Base-by-base conservation (phyloP, 1,140 invertebrate species). In the Meloidogyne exigua region DNA sequence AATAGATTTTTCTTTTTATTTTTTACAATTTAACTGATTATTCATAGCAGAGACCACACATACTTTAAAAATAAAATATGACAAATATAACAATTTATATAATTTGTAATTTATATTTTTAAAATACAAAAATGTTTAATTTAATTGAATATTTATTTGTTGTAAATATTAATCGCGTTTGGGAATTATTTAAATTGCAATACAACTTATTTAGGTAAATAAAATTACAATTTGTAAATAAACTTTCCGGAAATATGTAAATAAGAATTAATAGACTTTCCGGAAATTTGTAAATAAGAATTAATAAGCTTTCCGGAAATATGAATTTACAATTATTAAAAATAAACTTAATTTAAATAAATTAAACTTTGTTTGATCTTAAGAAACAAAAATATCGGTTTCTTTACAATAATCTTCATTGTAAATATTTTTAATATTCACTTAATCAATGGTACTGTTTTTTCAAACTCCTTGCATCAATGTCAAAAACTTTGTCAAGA, bases 401-500 rank as follows among this genome's bases (percentile, higher is more conserved):
- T 57, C 18, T 57, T n/a, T 18, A 15, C n/a, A 12, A 28, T 69
- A 15, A 15, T 36, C 12, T 13, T 70, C 26, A 36, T 70, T 70
- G 18, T 57, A n/a, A 21, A n/a, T 7, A n/a, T 7, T 21, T 9
- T n/a, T 57, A n/a, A 57, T 10, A 21, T 21, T 57, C 44, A 72
- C 11, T 28, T 23, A 74, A 36, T 28, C 3, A 2, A 10, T n/a
- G 70, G 71, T 15, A 75, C 74, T 15, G 49, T 75, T 11, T 75
- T 75, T 36, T 78, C 77, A 13, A 80, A 72, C 49, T 80, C 79
- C 15, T 26, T 81, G 11, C 77, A 80, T 70, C 39, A 62, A n/a
- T 80, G 79, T 67, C 65, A 72, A 44, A 67, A 80, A 28, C 82
- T 84, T 25, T 81, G 80, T 62, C 25, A 84, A 2, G 81, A 83